phyloP scores from a whole-genome alignment of 2,888 invertebrate species.

The Eustalomyia histrio region DNA sequence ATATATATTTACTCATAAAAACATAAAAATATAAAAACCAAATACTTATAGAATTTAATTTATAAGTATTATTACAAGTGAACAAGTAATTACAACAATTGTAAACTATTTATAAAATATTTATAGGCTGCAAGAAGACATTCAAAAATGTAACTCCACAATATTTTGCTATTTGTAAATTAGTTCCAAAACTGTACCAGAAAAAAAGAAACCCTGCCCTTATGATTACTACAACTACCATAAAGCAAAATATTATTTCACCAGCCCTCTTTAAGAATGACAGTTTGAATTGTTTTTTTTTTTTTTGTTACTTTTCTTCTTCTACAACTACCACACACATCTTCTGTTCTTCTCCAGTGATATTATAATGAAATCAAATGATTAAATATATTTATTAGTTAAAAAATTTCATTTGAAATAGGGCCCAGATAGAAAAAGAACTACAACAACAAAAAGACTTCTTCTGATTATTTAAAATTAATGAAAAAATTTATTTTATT shows the following conservation, averaged over 20 bases:
- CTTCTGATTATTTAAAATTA: constrained; percentile 40
- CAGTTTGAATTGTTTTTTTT: background rate
- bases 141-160: constrained; percentile 35
- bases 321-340: constrained; percentile 9
- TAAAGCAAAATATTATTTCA: constrained; percentile 33
- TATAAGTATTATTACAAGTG: constrained; percentile 55
- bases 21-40: constrained; percentile 27
- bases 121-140: constrained; percentile 61
- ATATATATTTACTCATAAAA: constrained; percentile 55
- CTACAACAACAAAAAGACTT: constrained; percentile 38
- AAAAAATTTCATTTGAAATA: constrained; percentile 24
- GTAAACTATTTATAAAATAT: constrained; percentile 59
- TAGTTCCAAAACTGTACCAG: constrained; percentile 37
- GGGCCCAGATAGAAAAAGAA: constrained; percentile 28
- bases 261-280: background rate
- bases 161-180: constrained; percentile 64
- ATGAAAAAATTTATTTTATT: constrained; percentile 10
- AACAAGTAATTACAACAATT: constrained; percentile 26
- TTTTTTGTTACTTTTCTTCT: background rate
- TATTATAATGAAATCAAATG: constrained; percentile 46
- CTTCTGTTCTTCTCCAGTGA: constrained; percentile 43
- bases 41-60: constrained; percentile 58
- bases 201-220: constrained; percentile 26
- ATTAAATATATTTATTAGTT: constrained; percentile 18
- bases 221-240: background rate